A percentile compares a stretch with the other conserved stretches of the same genome.
phyloP scores from a whole-genome alignment of 2,888 invertebrate species.

The Eupithecia dodoneata region DNA sequence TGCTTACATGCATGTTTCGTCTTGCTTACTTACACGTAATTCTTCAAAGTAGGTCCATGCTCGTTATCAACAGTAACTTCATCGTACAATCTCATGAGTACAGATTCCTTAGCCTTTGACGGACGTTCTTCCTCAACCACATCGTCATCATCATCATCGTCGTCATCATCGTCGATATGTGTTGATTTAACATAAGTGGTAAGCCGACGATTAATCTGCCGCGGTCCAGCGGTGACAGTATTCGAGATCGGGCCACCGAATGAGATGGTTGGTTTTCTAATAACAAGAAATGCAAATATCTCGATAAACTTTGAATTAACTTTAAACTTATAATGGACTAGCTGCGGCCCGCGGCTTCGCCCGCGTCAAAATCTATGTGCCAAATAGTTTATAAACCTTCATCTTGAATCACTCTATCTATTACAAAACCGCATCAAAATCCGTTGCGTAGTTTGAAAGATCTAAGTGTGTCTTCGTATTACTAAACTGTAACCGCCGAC shows the following conservation, averaged over 20 bases:
- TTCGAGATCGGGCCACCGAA: neutral
- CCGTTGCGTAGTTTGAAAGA: no score
- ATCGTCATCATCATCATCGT: neutral
- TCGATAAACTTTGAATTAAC: neutral
- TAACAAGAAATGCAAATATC: neutral
- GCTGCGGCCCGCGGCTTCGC: no score
- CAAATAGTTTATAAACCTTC: no score
- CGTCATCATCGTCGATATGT: neutral
- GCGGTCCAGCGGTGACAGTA: neutral
- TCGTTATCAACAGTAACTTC: constrained; percentile 38
- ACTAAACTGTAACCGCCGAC: no score
- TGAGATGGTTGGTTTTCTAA: neutral
- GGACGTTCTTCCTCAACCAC: neutral
- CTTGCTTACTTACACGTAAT: constrained; percentile 57
- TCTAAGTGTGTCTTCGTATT: no score
- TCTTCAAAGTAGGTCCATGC: constrained; percentile 64
- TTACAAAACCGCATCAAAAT: no score
- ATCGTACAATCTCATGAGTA: neutral
- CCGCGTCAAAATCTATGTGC: no score
- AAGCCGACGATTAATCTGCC: constrained; percentile 43
- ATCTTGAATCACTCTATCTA: no score
- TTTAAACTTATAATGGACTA: no score
- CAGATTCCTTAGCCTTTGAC: neutral
- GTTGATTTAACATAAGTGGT: constrained; percentile 48
- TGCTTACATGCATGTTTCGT: constrained; percentile 52